phyloP scores from a whole-genome alignment of 64 coral and sea anemone species.

The Orbicella faveolata region DNA sequence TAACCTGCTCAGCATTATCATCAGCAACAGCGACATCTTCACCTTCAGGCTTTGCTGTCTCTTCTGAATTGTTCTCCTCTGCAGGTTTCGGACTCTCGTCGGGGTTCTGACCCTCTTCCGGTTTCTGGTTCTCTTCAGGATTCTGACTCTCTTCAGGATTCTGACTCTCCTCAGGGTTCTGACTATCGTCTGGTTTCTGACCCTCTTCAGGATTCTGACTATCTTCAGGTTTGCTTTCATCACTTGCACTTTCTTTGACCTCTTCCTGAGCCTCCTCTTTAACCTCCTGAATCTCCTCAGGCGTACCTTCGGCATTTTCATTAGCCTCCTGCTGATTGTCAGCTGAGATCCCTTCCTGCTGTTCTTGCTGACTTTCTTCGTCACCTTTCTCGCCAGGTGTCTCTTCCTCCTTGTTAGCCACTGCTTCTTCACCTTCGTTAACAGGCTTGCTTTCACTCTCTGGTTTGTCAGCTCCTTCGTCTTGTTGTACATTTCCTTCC shows the following conservation, averaged over 20 bases:
- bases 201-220: too few species aligned
- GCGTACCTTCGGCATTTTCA: constrained; percentile 15
- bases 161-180: too few species aligned
- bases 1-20: too few species aligned
- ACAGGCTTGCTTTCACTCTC: constrained; percentile 29
- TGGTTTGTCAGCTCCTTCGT: background rate
- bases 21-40: too few species aligned
- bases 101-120: too few species aligned
- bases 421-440: background rate
- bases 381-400: background rate
- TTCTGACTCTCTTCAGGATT: too few species aligned
- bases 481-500: background rate
- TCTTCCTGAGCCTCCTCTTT: background rate
- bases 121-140: too few species aligned
- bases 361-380: background rate
- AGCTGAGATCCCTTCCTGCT: background rate
- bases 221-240: background rate
- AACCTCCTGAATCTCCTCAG: constrained; percentile 15
- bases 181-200: too few species aligned
- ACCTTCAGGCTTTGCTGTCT: too few species aligned
- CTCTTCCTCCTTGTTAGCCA: constrained; percentile 22
- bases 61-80: background rate
- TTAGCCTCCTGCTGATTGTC: background rate
- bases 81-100: too few species aligned
- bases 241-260: constrained; percentile 4